Conservation (phyloP, 1,140 invertebrate genomes). For the Pseudomyrmex sp. region DNA sequence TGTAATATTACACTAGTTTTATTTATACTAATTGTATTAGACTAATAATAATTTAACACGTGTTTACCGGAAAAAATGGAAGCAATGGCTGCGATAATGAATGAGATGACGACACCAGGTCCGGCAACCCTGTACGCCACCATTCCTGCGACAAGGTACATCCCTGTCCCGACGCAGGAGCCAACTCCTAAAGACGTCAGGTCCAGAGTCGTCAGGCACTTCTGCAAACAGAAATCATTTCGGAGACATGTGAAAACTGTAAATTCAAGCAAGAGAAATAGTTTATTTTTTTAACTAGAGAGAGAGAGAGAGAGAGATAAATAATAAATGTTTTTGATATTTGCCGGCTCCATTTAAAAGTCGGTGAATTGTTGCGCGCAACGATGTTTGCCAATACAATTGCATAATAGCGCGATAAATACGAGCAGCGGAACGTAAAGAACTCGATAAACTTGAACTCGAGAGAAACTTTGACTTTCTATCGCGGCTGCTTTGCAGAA, state of each 20-base stretch:
- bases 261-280: neutral
- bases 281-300: neutral
- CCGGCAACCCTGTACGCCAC: conserved; percentile 94
- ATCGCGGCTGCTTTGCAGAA: neutral
- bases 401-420: neutral
- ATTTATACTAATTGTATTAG: no score
- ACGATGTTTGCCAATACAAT: neutral
- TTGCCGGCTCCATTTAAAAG: no score
- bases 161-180: conserved; percentile 96
- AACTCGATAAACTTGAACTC: no score
- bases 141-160: conserved; percentile 97
- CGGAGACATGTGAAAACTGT: neutral
- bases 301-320: neutral
- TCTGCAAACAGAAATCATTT: conserved; percentile 86
- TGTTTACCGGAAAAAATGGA: conserved; percentile 95
- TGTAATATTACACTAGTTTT: no score
- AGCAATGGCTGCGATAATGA: conserved; percentile 95
- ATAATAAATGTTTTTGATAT: neutral
- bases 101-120: conserved; percentile 95
- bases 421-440: neutral
- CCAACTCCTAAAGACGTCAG: conserved; percentile 96
- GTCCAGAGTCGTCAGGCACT: conserved; percentile 95
- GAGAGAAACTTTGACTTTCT: no score
- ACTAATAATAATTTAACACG: neutral
- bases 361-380: no score